Percentiles rank a stretch among this genome's conserved stretches.
Evolutionary conservation across 2,888 invertebrate genomes (phyloP).

Genomic region (Nysson spinosus): DNA sequence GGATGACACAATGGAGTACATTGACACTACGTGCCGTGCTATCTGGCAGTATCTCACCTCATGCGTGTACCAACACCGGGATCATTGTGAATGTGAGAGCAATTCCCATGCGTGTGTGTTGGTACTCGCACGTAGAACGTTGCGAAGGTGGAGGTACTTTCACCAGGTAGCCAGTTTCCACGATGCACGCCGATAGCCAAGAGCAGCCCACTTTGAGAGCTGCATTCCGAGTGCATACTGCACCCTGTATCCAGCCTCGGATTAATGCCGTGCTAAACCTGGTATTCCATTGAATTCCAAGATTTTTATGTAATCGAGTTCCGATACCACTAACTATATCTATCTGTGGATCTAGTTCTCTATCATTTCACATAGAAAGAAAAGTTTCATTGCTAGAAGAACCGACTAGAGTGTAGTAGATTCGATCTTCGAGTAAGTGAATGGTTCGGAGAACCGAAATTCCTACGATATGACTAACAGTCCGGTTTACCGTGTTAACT

Average conservation of each 20-base stretch:
- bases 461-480: too few species aligned
- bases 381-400: too few species aligned
- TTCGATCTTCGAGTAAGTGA: too few species aligned
- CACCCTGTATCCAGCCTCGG: conserved; percentile 45
- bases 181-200: conserved; percentile 60
- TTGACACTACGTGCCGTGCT: conserved; percentile 66
- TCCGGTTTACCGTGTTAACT: too few species aligned
- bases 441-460: too few species aligned
- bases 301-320: not conserved
- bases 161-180: conserved; percentile 60
- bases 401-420: too few species aligned
- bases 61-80: conserved; percentile 18
- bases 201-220: conserved; percentile 60
- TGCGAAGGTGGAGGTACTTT: conserved; percentile 62
- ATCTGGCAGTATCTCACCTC: conserved; percentile 62
- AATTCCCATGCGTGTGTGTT: conserved; percentile 43
- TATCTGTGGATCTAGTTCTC: too few species aligned
- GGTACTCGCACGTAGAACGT: conserved; percentile 37
- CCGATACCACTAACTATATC: too few species aligned
- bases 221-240: conserved; percentile 57
- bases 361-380: too few species aligned
- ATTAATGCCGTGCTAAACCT: conserved; percentile 33
- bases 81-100: conserved; percentile 22
- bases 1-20: conserved; percentile 69
- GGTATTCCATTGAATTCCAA: conserved; percentile 7